A percentile compares a stretch with the other conserved stretches of the same genome.
phyloP scores from a whole-genome alignment of 2,113 vertebrate species.

The Hemiscyllium ocellatum region DNA sequence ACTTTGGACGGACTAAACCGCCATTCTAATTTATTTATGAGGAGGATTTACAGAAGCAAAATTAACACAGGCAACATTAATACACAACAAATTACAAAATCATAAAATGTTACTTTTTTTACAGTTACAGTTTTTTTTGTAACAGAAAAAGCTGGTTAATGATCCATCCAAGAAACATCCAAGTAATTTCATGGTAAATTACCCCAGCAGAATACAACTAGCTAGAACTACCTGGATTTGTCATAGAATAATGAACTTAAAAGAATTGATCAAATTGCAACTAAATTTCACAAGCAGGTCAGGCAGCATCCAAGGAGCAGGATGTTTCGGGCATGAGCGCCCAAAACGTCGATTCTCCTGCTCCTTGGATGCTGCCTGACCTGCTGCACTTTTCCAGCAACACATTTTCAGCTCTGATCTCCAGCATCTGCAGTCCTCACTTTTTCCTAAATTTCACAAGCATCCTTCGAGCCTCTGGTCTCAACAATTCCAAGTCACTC shows the following conservation, averaged over 20 bases:
- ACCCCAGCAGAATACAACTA: neutral
- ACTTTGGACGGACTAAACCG: neutral
- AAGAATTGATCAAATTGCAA: neutral
- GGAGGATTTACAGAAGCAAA: neutral
- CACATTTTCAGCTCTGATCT: no score
- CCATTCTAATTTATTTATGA: neutral
- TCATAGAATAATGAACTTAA: neutral
- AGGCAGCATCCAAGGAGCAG: no score
- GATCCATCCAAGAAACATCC: neutral
- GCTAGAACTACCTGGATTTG: neutral
- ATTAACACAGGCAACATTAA: constrained; percentile 17
- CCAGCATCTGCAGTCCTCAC: no score
- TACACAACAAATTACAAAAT: neutral
- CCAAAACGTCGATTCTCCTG: no score
- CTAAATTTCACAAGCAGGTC: neutral
- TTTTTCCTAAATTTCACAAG: neutral
- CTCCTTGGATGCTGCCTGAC: no score
- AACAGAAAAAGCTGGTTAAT: neutral
- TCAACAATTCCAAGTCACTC: neutral
- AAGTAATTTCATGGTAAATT: constrained; percentile 17
- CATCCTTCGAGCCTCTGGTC: neutral
- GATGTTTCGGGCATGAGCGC: no score
- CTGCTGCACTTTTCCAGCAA: no score
- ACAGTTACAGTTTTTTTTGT: neutral
- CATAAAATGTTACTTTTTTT: neutral